Base-by-base conservation (phyloP, 2,888 invertebrate species). In the Lasiommata megera region DNA sequence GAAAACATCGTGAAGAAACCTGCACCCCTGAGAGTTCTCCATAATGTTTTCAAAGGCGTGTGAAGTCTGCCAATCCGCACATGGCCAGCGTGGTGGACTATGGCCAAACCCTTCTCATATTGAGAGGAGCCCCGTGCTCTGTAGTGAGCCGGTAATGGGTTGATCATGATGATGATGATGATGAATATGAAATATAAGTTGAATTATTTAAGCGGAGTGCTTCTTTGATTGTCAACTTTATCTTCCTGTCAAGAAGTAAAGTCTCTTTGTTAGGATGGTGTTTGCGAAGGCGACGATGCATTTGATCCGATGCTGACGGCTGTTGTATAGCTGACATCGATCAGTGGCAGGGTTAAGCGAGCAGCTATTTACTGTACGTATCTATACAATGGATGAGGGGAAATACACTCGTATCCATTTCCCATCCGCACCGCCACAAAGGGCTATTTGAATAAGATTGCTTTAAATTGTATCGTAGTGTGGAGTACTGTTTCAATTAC, bases 291-390 rank as follows among this genome's bases (percentile, higher is more conserved):
- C 48, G 52, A 61, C 55, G 66, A 66, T 68, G 68, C 60, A 63
- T 64, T 66, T 68, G 69, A 76, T 70, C 71, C 65, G 65, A 70
- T 71, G 74, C 64, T 66, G 77, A 75, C 74, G 73, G 74, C 63
- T 69, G 65, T 60, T 61, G 60, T 65, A 72, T 69, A 66, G 68
- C 65, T 67, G 68, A 67, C 72, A 77, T 79, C 73, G 74, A 81
- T 82, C 79, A 77, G 70, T 37, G 56, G 52, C 66, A 61, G 57
- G 61, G 36, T 17, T 37, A 31, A 57, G 40, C n/a, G 34, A 29
- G 51, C 28, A 23, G 34, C 36, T 56, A 56, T 55, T 41, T 47
- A 41, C 40, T 12, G 11, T 47, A 40, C 17, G 5, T 5, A 23
- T 11, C 18, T 41, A 17, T 41, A 40, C 40, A 40, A 52, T 31